Conservation (phyloP, 1,140 invertebrate species). For the Drosophila setifemur region DNA sequence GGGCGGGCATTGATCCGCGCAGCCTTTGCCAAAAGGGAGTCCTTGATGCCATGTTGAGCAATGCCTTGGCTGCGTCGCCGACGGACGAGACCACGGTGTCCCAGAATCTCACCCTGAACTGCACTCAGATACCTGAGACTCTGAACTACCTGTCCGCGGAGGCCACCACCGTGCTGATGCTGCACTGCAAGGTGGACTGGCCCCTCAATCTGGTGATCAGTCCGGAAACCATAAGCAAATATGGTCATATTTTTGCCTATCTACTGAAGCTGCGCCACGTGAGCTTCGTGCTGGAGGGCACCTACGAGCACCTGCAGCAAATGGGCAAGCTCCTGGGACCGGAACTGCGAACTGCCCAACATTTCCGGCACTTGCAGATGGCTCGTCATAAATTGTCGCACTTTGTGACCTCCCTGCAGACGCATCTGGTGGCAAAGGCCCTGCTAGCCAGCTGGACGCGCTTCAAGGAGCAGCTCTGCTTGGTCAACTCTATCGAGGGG, state of each 20-base stretch:
- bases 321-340: slow-evolving; percentile 82
- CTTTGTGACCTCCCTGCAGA: slow-evolving; percentile 88
- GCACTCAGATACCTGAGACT: slow-evolving; percentile 84
- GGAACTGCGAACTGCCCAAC: slow-evolving; percentile 83
- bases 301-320: slow-evolving; percentile 85
- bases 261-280: slow-evolving; percentile 89
- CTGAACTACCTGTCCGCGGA: slow-evolving; percentile 86
- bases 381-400: slow-evolving; percentile 89
- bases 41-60: slow-evolving; percentile 87
- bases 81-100: slow-evolving; percentile 62
- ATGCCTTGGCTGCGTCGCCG: slow-evolving; percentile 83
- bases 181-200: slow-evolving; percentile 89
- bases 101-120: slow-evolving; percentile 85
- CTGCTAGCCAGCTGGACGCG: slow-evolving; percentile 87
- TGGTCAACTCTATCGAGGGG: slow-evolving; percentile 86
- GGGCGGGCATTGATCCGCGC: slow-evolving; percentile 85
- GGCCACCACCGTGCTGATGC: slow-evolving; percentile 85
- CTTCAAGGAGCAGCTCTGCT: slow-evolving; percentile 86
- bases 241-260: slow-evolving; percentile 89
- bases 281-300: slow-evolving; percentile 87
- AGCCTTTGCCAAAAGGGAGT: slow-evolving; percentile 87
- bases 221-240: slow-evolving; percentile 86
- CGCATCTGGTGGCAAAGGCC: slow-evolving; percentile 88
- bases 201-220: slow-evolving; percentile 90
- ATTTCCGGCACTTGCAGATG: slow-evolving; percentile 86